Percentiles rank a stretch among this genome's conserved stretches.
These are phyloP conservation scores for Corythornis cristatus DNA, from an alignment of 2,113 vertebrate species.

Conservation along the genomic window DNA sequence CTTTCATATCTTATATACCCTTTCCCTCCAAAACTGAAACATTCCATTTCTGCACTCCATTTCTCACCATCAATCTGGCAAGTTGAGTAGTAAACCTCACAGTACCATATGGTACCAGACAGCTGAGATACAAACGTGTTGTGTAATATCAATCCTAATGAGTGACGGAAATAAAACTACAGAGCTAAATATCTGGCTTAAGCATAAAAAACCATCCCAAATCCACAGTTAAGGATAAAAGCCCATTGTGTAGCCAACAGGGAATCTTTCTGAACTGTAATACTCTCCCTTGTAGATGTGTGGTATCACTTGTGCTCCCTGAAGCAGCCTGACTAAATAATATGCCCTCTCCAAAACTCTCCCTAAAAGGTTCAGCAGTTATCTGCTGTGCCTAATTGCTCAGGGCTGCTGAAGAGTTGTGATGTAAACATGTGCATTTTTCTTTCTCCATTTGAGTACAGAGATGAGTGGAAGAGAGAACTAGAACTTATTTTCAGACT, in stretches of 20 bases:
- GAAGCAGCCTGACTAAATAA: neutral
- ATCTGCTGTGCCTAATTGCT: neutral
- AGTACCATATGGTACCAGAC: conserved; percentile 17
- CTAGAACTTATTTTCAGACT: neutral
- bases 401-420: neutral
- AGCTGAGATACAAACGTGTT: conserved; percentile 47
- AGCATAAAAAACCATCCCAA: conserved; percentile 8
- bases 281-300: neutral
- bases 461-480: neutral
- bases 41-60: conserved; percentile 4
- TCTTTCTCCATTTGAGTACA: neutral
- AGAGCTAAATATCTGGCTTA: conserved; percentile 40
- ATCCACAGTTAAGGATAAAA: conserved; percentile 20
- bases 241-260: neutral
- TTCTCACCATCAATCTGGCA: conserved; percentile 40
- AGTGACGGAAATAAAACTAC: conserved; percentile 52
- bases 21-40: neutral
- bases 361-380: neutral
- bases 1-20: neutral
- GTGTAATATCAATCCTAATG: conserved; percentile 49
- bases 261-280: neutral
- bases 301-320: neutral
- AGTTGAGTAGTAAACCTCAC: conserved; percentile 7
- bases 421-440: neutral
- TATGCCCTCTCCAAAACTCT: neutral